Evolutionary conservation across 2,888 invertebrate genomes (phyloP), one percentile per base, ranked within the genome.

Genomic region (Cheilosia vulpina): DNA sequence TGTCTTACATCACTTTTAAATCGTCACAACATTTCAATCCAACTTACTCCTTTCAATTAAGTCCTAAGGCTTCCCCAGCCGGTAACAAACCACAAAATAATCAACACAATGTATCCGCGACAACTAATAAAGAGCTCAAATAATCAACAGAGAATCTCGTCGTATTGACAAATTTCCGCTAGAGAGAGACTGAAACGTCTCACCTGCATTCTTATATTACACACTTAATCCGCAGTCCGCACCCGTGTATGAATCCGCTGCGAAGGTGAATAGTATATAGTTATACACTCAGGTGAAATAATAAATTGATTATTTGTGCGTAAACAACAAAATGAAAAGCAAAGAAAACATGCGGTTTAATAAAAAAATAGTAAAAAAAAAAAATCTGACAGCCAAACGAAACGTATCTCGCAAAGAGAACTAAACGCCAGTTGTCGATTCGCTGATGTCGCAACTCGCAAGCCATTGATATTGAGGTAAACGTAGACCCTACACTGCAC

Each of bases 391-490:
- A 60, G 45, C 11, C 21, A 62, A 62, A 53, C 50, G 34, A 81
- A 38, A 65, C 60, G 52, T 21, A 72, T 65, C 57, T 43, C 47
- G 41, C 62, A 43, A 38, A 50, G 11, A 41, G 19, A 52, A 53
- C 9, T n/a, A 62, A 57, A 75, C 57, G 31, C 52, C 55, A 62
- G 68, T 45, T 66, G 27, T 27, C 43, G 76, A 76, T 62, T 77
- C 68, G 78, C 69, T 69, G 62, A 72, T 73, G 62, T 66, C 65
- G 65, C 75, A 65, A 75, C 38, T 66, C 65, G 65, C 75, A 65
- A 75, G 47, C 57, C 57, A 41, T 75, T 66, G 53, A 58, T 47
- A 65, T 21, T 41, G 38, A 45, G 41, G 38, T 38, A 38, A 38
- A 38, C 13, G 68, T 63, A 27, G 55, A 62, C 50, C 55, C 43